Percentiles rank a stretch among this genome's conserved stretches.
These are phyloP conservation scores for Nothoprocta perdicaria DNA, from an alignment of 2,113 vertebrate genomes.

Conservation along the genomic window DNA sequence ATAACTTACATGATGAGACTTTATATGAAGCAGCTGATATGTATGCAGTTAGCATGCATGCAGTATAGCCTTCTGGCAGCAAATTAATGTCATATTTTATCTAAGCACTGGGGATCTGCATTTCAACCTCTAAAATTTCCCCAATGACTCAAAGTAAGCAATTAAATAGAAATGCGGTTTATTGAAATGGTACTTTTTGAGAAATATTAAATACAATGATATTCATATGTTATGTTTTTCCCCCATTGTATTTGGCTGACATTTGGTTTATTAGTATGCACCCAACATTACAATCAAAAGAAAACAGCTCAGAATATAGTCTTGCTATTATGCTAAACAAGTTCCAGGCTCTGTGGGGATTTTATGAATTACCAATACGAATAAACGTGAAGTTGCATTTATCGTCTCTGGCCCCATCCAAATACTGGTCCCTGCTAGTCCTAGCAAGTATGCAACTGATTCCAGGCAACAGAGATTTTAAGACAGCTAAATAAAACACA, in stretches of 20 bases:
- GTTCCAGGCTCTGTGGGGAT: conserved; percentile 85
- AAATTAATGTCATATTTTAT: conserved; percentile 81
- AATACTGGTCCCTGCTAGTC: conserved; percentile 77
- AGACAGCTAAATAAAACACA: conserved; percentile 76
- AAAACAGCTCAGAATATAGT: conserved; percentile 90
- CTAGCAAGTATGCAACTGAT: conserved; percentile 77
- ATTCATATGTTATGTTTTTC: conserved; percentile 81
- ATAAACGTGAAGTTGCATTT: conserved; percentile 92
- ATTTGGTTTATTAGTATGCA: conserved; percentile 91
- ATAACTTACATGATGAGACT: conserved; percentile 64
- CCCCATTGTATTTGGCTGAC: conserved; percentile 82
- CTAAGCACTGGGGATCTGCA: conserved; percentile 76
- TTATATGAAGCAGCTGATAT: conserved; percentile 67
- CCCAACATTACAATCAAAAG: conserved; percentile 88
- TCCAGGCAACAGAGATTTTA: conserved; percentile 75
- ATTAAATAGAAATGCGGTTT: conserved; percentile 83
- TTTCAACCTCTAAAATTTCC: conserved; percentile 83
- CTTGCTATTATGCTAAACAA: conserved; percentile 91
- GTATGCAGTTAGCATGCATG: conserved; percentile 70
- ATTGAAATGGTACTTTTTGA: conserved; percentile 80
- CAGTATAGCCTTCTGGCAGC: conserved; percentile 68
- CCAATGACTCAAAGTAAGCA: conserved; percentile 83
- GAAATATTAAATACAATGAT: conserved; percentile 82
- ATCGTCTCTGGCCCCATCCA: conserved; percentile 80
- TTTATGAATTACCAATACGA: conserved; percentile 90